Base-by-base conservation (phyloP, 1,140 invertebrate species). In the Calephelis nemesis region DNA sequence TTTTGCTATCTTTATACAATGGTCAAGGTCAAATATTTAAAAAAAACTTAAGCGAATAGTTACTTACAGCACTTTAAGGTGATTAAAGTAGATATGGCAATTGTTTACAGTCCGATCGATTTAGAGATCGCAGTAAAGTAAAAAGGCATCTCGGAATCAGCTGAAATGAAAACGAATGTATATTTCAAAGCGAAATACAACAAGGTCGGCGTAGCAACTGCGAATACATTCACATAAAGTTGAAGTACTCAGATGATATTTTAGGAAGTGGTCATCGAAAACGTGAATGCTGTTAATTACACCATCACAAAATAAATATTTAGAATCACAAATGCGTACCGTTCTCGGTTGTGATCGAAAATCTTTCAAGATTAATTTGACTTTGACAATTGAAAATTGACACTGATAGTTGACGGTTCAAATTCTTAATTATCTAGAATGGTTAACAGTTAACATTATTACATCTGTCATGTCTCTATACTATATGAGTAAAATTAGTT, bases 81-180 rank as follows among this genome's bases (percentile, higher is more conserved):
- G 11, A n/a, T 40, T 60, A 60, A 0, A 5, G 54, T 11, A 40
- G 54, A 58, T 60, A 60, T n/a, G 12, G 58, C 39, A 60, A 40
- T 60, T 60, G 6, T 30, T 65, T 65, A 70, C 45, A 70, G 60
- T 60, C 45, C 40, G 58, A 62, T 62, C 42, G n/a, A 64, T 60
- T 65, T 64, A 52, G 60, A 60, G 13, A 45, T 11, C 45, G 42
- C 42, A 50, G 63, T 48, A 48, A 48, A 60, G 63, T 60, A 54
- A 64, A 65, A 62, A 62, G 69, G 52, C 69, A 70, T 70, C 63
- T 70, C 65, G 64, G 54, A 63, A 63, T 67, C 40, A 67, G 45
- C 64, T 70, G 65, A 62, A 70, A 70, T 40, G 39, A 65, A 54
- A 60, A 60, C 12, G 58, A 60, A 39, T 40, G 39, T 60, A 60